Evolutionary conservation across 1,140 invertebrate genomes (phyloP), one percentile per base, ranked within the genome.

Genomic region (Microplitis mediator): DNA sequence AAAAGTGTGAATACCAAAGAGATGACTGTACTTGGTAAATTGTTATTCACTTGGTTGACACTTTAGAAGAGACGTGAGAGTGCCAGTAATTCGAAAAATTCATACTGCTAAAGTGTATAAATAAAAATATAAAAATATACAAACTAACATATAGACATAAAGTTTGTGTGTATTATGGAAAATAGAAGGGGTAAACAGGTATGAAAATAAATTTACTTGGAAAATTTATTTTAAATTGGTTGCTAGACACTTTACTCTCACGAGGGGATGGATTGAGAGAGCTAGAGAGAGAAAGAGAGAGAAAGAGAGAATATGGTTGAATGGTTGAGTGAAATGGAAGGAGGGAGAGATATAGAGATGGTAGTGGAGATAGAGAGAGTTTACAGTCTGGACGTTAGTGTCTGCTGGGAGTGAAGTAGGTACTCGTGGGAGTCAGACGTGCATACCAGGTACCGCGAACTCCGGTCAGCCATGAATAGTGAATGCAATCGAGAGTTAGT

Each of bases 381-480:
- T 75, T 75, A 72, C 70, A 69, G 62, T 62, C 63, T 68, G 73
- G 73, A 74, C 67, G 62, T 71, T 65, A 72, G 58, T 45, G 56
- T 34, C 32, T 52, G 34, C 69, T 60, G 67, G 39, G 68, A 56
- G 63, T 63, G 65, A 56, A 68, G 58, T 50, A 58, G 36, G 36
- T 4, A 16, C 60, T 32, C 63, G 51, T 56, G 63, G 54, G 35
- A 64, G 35, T 54, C 65, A 63, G 62, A 60, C 71, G 54, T 32
- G 65, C 35, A 58, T 63, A 72, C 66, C 69, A 68, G 74, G 64
- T 60, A 72, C 34, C 64, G 50, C 13, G 61, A 50, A 66, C 64
- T 54, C 58, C 63, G 70, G 67, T 75, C 74, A 62, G 67, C 56
- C 71, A 70, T 75, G 72, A 73, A 75, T 70, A 72, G 74, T 75